These are phyloP conservation scores for Apomyelois bistriatella DNA, from an alignment of 2,888 invertebrate species.

Conservation along the genomic window DNA sequence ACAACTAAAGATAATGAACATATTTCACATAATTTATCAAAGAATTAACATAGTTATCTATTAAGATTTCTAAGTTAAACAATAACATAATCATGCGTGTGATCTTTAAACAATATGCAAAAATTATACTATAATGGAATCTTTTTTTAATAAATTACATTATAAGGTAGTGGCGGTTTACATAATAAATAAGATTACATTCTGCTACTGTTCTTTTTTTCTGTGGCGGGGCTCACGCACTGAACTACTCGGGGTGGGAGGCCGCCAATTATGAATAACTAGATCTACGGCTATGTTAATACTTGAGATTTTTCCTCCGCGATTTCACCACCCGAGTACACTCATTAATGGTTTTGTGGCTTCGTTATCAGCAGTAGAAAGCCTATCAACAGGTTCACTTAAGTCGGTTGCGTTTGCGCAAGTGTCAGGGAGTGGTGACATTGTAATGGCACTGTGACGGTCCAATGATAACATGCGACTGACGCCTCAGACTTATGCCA, in stretches of 20 bases:
- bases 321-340: conserved; percentile 65
- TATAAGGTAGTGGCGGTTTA: too few species aligned
- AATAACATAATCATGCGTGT: too few species aligned
- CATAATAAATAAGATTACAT: neutral
- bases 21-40: too few species aligned
- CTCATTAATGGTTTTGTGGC: conserved; percentile 71
- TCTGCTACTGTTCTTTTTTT: neutral
- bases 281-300: conserved; percentile 76
- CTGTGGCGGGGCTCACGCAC: conserved; percentile 44
- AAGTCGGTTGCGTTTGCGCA: conserved; percentile 16
- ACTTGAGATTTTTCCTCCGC: conserved; percentile 70
- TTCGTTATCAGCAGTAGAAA: conserved; percentile 65
- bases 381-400: conserved; percentile 31
- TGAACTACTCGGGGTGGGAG: conserved; percentile 50
- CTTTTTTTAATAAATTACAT: too few species aligned
- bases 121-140: too few species aligned
- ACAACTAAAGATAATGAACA: too few species aligned
- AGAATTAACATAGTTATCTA: too few species aligned
- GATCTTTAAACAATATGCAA: too few species aligned
- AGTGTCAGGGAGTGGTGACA: conserved; percentile 18
- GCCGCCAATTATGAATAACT: conserved; percentile 76
- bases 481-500: conserved; percentile 24
- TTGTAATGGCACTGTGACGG: conserved; percentile 17
- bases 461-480: conserved; percentile 27
- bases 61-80: too few species aligned